phyloP scores from a whole-genome alignment of 2,797 vertebrate genomes.

The Sebastes dallii region DNA sequence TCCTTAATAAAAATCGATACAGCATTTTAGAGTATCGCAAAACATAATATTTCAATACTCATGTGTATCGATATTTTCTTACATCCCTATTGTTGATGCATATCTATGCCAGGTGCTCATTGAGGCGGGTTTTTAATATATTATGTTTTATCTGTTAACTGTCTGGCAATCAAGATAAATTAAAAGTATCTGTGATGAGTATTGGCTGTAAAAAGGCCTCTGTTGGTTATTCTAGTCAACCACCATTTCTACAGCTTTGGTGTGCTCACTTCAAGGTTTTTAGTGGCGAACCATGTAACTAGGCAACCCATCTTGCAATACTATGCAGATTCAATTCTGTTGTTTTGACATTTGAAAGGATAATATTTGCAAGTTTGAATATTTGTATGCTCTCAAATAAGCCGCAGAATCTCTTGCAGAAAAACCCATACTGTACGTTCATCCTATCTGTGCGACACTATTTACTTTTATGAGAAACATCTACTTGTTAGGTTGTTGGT shows the following conservation, averaged over 20 bases:
- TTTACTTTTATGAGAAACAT: not conserved
- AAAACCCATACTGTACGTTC: not conserved
- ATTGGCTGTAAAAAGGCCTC: not conserved
- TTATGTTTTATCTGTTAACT: not conserved
- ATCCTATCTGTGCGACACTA: not conserved
- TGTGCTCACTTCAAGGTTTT: conserved; percentile 17
- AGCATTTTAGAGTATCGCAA: no score
- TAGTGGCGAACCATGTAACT: not conserved
- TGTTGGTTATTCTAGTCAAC: not conserved
- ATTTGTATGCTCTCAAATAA: not conserved
- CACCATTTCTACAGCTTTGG: not conserved
- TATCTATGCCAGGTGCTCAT: conserved; percentile 23
- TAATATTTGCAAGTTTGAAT: conserved; percentile 12
- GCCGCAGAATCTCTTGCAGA: not conserved
- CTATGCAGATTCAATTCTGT: conserved; percentile 26
- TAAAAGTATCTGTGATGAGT: not conserved
- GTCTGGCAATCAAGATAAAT: not conserved
- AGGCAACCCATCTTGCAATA: conserved; percentile 11
- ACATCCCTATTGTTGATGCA: conserved; percentile 5
- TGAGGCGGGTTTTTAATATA: not conserved
- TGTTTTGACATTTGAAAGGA: conserved; percentile 39
- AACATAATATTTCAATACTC: no score
- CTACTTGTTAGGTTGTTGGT: not conserved
- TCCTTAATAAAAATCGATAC: no score
- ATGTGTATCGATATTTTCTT: no score